Conservation (phyloP, 2,797 vertebrate genomes). For the Fistularia commersonii region DNA sequence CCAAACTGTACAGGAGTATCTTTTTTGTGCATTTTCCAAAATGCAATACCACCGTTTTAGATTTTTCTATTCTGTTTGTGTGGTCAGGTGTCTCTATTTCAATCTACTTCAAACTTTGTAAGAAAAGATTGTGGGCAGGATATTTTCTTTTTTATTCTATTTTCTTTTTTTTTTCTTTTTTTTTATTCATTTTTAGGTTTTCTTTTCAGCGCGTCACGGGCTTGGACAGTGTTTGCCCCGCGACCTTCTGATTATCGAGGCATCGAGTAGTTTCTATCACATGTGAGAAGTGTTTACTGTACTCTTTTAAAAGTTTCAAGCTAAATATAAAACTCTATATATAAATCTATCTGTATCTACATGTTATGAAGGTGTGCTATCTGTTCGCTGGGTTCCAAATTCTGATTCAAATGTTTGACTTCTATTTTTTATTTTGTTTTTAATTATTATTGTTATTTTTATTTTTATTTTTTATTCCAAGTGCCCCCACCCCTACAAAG, state of each 20-base stretch:
- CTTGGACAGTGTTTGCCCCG: constrained; percentile 76
- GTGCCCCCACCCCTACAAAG: constrained; percentile 32
- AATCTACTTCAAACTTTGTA: constrained; percentile 87
- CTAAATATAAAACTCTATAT: constrained; percentile 91
- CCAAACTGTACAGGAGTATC: constrained; percentile 91
- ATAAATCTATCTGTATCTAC: constrained; percentile 82
- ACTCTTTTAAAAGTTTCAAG: constrained; percentile 92
- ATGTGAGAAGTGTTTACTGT: constrained; percentile 98
- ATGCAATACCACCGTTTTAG: constrained; percentile 97
- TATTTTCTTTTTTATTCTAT: constrained; percentile 57
- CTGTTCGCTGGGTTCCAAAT: constrained; percentile 48
- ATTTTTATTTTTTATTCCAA: constrained; percentile 32
- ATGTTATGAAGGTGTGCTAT: constrained; percentile 88
- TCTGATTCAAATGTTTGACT: constrained; percentile 41
- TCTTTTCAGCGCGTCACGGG: constrained; percentile 68
- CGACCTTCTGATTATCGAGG: constrained; percentile 81
- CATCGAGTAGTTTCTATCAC: constrained; percentile 97
- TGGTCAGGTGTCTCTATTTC: constrained; percentile 85
- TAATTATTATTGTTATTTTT: too few species aligned
- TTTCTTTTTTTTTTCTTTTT: constrained; percentile 2
- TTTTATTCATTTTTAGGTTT: constrained; percentile 15
- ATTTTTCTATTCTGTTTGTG: constrained; percentile 97
- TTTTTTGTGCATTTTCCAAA: constrained; percentile 91
- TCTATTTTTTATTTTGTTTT: too few species aligned
- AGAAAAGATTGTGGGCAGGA: constrained; percentile 86